phyloP scores from a whole-genome alignment of 2,113 vertebrate genomes.

The Zingel zingel region DNA sequence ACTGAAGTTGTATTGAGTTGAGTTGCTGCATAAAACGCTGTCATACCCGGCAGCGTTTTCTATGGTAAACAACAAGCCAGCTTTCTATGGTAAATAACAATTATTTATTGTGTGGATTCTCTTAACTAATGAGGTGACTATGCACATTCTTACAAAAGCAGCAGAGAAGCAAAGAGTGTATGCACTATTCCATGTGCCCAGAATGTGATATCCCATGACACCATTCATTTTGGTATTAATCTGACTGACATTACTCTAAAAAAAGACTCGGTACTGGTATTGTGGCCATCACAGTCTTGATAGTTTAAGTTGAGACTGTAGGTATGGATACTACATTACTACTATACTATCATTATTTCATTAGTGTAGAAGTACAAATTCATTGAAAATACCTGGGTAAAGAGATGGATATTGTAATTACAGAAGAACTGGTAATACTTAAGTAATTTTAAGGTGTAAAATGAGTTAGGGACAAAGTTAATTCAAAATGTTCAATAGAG shows the following conservation, averaged over 20 bases:
- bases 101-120: not conserved
- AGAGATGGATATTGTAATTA: not conserved
- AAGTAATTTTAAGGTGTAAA: not conserved
- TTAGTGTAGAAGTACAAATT: not conserved
- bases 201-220: not conserved
- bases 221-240: not conserved
- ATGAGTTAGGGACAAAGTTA: not conserved
- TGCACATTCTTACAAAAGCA: not conserved
- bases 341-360: no score
- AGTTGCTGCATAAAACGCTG: no score
- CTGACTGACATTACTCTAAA: no score
- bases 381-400: not conserved
- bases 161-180: not conserved
- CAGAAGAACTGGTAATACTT: not conserved
- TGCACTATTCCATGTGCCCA: not conserved
- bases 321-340: not conserved
- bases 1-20: no score
- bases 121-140: conserved; percentile 21
- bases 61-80: not conserved
- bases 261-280: not conserved
- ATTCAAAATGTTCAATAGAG: no score
- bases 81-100: conserved; percentile 10
- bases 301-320: not conserved
- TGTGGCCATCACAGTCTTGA: not conserved
- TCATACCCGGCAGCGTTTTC: no score